A percentile compares a stretch with the other conserved stretches of the same genome.
Conservation (phyloP, 2,113 vertebrate genomes). For the Chaetorhynchus papuensis region DNA sequence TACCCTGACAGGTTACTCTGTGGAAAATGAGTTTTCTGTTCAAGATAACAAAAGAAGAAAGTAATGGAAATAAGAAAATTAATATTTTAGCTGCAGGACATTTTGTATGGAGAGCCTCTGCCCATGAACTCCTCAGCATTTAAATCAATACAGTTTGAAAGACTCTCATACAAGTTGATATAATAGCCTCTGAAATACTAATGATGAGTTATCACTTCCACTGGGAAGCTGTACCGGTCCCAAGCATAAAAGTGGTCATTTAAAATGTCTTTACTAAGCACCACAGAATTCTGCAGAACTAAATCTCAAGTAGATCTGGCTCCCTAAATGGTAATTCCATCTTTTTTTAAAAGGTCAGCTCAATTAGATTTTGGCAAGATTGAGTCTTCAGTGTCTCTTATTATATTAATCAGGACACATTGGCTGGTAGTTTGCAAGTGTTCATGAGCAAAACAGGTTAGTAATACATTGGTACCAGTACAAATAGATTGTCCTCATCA, state of each 20-base stretch:
- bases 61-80: background rate
- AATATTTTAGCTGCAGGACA: background rate
- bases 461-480: conserved; percentile 78
- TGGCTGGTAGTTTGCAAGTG: conserved; percentile 78
- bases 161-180: conserved; percentile 23
- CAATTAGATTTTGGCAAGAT: conserved; percentile 73
- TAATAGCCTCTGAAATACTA: conserved; percentile 43
- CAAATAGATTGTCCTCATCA: conserved; percentile 76
- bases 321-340: conserved; percentile 60
- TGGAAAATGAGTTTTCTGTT: background rate
- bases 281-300: conserved; percentile 37
- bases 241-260: conserved; percentile 26
- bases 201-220: conserved; percentile 42
- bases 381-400: conserved; percentile 66
- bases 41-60: background rate
- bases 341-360: conserved; percentile 64
- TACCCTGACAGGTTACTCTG: background rate
- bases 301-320: background rate
- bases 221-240: background rate
- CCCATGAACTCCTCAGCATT: background rate
- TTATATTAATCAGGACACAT: conserved; percentile 66
- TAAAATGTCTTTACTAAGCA: conserved; percentile 57
- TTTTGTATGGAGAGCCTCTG: background rate
- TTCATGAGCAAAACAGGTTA: conserved; percentile 65
- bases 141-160: conserved; percentile 38